These are phyloP conservation scores for Silurus glanis DNA, from an alignment of 2,113 vertebrate species.

Conservation along the genomic window DNA sequence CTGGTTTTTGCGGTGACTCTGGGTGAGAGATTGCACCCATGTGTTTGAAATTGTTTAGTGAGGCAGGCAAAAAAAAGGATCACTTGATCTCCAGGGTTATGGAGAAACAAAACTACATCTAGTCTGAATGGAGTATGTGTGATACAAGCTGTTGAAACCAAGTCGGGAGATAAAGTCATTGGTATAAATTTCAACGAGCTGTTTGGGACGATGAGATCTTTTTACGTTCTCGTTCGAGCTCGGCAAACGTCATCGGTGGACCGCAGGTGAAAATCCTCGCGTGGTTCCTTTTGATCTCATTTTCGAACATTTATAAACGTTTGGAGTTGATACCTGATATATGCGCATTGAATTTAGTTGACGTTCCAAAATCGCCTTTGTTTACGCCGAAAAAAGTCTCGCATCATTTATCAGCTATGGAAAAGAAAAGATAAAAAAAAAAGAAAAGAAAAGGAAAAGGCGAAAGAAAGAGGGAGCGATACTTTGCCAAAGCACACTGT, in stretches of 20 bases:
- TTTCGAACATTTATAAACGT: slow-evolving; percentile 27
- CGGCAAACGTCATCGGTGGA: neutral
- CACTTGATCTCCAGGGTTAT: slow-evolving; percentile 59
- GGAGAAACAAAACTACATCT: slow-evolving; percentile 5
- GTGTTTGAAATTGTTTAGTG: slow-evolving; percentile 74
- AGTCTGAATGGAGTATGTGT: neutral
- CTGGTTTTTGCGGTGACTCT: slow-evolving; percentile 65
- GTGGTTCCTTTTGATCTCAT: slow-evolving; percentile 26
- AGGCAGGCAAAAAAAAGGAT: slow-evolving; percentile 55
- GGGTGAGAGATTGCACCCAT: slow-evolving; percentile 72
- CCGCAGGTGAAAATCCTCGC: neutral
- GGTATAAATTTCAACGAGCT: neutral
- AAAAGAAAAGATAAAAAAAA: slow-evolving; percentile 26
- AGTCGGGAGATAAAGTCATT: neutral
- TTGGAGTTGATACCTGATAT: slow-evolving; percentile 31
- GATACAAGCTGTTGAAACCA: neutral
- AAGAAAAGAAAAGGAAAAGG: slow-evolving; percentile 32
- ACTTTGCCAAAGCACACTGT: slow-evolving; percentile 59
- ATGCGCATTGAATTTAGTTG: neutral
- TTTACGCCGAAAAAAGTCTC: slow-evolving; percentile 57
- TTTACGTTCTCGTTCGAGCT: neutral
- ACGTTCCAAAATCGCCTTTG: slow-evolving; percentile 31
- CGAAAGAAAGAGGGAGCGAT: slow-evolving; percentile 36
- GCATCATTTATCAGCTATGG: slow-evolving; percentile 50
- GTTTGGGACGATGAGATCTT: neutral